A percentile compares a stretch with the other conserved stretches of the same genome.
Evolutionary conservation across 2,797 vertebrate species (phyloP).

Genomic region (Amblyopsis hoosieri): DNA sequence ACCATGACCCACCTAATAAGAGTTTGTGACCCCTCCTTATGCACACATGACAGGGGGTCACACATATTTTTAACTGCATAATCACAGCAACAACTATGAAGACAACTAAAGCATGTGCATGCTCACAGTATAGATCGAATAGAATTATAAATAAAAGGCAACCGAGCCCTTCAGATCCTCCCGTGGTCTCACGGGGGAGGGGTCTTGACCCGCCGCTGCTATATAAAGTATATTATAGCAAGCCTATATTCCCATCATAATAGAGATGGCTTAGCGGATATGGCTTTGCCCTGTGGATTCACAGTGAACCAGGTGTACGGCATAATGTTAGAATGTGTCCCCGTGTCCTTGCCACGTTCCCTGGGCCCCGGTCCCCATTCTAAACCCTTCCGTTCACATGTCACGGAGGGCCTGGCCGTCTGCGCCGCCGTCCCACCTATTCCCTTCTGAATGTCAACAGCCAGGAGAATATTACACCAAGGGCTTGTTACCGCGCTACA

Average conservation of each 20-base stretch:
- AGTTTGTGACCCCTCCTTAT: too few species aligned
- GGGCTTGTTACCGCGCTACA: conserved; percentile 75
- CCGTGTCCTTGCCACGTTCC: conserved; percentile 73
- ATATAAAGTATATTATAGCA: not conserved
- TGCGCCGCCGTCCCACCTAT: conserved; percentile 62
- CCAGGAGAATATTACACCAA: conserved; percentile 78
- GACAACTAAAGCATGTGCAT: too few species aligned
- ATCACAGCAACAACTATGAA: too few species aligned
- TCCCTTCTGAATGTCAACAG: conserved; percentile 74
- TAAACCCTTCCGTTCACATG: conserved; percentile 74
- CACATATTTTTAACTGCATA: too few species aligned
- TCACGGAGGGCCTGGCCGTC: conserved; percentile 62
- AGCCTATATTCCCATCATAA: conserved; percentile 17
- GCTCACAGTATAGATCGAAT: too few species aligned
- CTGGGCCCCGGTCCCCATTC: conserved; percentile 59
- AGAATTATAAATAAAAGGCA: too few species aligned
- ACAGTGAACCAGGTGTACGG: conserved; percentile 57
- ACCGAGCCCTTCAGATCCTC: too few species aligned
- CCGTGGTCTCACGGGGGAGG: too few species aligned
- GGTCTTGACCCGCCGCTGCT: too few species aligned
- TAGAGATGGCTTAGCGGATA: conserved; percentile 35
- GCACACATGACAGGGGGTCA: too few species aligned
- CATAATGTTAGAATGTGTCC: conserved; percentile 57
- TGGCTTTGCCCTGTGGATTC: conserved; percentile 33
- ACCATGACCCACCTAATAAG: too few species aligned